Percentiles rank a stretch among this genome's conserved stretches.
Evolutionary conservation across 2,888 invertebrate genomes (phyloP).

Genomic region (Priocnemis perturbator): DNA sequence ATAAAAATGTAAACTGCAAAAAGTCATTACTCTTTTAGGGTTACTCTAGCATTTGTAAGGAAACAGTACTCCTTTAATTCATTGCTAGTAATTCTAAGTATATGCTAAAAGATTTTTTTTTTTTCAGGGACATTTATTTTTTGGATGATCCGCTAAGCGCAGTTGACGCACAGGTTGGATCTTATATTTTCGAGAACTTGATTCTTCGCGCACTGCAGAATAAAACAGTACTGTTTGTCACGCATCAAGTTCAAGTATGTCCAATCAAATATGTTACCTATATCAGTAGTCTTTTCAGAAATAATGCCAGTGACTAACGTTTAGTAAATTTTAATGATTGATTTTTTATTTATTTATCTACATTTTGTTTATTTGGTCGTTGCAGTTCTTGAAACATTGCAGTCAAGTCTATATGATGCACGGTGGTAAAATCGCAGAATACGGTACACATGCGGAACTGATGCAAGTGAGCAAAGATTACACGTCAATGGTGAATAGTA

Average conservation of each 20-base stretch:
- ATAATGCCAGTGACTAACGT: neutral
- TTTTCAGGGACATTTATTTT: conserved; percentile 77
- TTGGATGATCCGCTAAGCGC: conserved; percentile 79
- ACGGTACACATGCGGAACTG: conserved; percentile 77
- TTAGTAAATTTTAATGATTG: neutral
- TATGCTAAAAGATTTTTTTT: neutral
- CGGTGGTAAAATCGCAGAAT: conserved; percentile 77
- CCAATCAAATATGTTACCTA: conserved; percentile 1
- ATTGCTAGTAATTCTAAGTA: too few relatives aligned
- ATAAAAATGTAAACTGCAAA: too few relatives aligned
- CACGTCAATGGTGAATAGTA: conserved; percentile 50
- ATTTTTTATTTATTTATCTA: neutral
- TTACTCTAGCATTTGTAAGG: too few relatives aligned
- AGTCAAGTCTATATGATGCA: conserved; percentile 79
- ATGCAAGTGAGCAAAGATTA: conserved; percentile 72
- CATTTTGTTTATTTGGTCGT: conserved; percentile 16
- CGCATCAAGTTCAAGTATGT: conserved; percentile 79
- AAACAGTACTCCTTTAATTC: neutral
- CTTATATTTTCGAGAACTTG: conserved; percentile 77
- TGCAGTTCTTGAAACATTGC: conserved; percentile 78
- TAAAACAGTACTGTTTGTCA: conserved; percentile 79
- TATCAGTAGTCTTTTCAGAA: neutral
- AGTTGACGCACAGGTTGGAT: conserved; percentile 77
- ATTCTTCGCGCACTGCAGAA: conserved; percentile 76
- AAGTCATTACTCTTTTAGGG: too few relatives aligned